phyloP scores from a whole-genome alignment of 2,888 invertebrate genomes.

The Philaethria dido region DNA sequence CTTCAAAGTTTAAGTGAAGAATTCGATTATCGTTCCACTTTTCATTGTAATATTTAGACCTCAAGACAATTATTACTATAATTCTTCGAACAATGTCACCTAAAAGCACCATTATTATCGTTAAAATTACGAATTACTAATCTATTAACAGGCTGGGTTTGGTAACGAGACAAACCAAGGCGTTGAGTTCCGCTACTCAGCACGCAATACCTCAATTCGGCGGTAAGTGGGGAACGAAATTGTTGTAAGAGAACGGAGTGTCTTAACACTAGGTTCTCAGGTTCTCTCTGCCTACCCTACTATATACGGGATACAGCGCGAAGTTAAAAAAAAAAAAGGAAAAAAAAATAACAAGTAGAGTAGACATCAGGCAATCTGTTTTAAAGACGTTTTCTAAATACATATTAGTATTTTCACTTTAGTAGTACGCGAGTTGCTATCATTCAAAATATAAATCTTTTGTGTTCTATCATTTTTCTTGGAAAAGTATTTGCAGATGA shows the following conservation, averaged over 20 bases:
- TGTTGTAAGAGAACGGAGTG: too few species aligned
- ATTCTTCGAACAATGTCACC: background rate
- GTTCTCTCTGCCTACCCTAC: too few species aligned
- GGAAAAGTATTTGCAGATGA: conserved; percentile 11
- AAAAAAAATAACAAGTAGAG: too few species aligned
- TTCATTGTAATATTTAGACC: background rate
- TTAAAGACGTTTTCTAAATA: background rate
- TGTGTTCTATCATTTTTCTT: conserved; percentile 6
- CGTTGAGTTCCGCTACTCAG: too few species aligned
- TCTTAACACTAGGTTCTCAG: too few species aligned
- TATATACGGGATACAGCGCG: too few species aligned
- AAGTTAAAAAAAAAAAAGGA: too few species aligned
- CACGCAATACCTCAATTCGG: too few species aligned
- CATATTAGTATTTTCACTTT: background rate
- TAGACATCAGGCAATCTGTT: background rate
- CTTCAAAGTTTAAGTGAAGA: background rate
- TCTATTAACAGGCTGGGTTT: too few species aligned
- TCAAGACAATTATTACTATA: background rate
- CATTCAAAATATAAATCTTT: background rate
- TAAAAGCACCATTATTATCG: background rate
- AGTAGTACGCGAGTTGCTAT: background rate
- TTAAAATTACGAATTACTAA: background rate
- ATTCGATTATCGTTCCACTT: background rate
- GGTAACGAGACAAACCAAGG: too few species aligned
- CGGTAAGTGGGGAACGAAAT: too few species aligned